Base-by-base conservation (phyloP, 2,797 vertebrate genomes). In the Manis javanica region DNA sequence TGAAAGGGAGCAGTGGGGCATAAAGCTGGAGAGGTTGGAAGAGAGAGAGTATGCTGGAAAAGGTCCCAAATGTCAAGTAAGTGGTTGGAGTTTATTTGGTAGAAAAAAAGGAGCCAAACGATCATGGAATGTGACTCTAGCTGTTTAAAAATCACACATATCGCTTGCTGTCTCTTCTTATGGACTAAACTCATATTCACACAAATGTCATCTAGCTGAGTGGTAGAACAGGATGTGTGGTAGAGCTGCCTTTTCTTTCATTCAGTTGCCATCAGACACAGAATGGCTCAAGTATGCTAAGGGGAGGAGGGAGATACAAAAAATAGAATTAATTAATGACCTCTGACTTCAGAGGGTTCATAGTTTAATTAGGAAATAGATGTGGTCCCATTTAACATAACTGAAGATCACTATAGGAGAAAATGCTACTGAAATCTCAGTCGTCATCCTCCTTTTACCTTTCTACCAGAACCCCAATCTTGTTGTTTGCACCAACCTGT, bases 261-360 rank as follows among this genome's bases (percentile, higher is more conserved):
- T 87, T 92, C 53, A 87, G 5, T 95, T 87, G 74, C 19, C 13
- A 69, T 78, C 46, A 63, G 53, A 14, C 37, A 42, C 71, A 9
- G 11, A 89, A 87, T 87, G 8, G n/a, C 46, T 94, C 5, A 64
- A 21, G 7, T 66, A 77, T 55, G 42, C 31, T 87, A 79, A 59
- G 31, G 4, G 10, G 57, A 83, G 51, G 31, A 95, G 24, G 49
- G 26, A 59, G 53, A 64, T 34, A 63, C 4, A 82, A 94, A 95
- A 81, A 91, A 82, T 61, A 86, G 72, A 95, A n/a, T 19, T 77
- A 91, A 72, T 93, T 66, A 87, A 87, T 92, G 34, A 49, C 55
- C 49, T 92, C 29, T 82, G 21, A 87, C 37, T 3, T 90, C 5
- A 31, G 16, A 16, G 42, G 71, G 21, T 64, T 81, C 87, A 71